phyloP scores from a whole-genome alignment of 2,113 vertebrate species.

The Clarias magur region DNA sequence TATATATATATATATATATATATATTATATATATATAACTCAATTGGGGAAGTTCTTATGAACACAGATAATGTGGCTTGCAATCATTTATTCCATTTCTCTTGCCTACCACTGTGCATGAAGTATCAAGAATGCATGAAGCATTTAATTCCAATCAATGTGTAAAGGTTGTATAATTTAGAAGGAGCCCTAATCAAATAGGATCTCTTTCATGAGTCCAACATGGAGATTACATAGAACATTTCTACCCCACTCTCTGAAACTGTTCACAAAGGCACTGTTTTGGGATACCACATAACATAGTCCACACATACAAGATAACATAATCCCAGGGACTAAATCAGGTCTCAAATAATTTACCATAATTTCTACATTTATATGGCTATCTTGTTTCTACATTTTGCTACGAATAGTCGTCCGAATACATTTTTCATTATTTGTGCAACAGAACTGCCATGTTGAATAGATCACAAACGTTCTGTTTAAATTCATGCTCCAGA shows the following conservation, averaged over 20 bases:
- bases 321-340: no score
- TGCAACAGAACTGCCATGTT: no score
- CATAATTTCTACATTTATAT: no score
- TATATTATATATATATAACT: background rate
- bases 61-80: no score
- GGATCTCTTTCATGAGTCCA: no score
- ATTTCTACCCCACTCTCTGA: background rate
- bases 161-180: background rate
- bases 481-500: background rate
- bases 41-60: background rate
- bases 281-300: background rate
- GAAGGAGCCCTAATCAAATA: background rate
- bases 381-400: no score
- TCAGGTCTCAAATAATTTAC: no score
- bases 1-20: background rate
- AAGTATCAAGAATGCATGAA: background rate
- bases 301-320: no score
- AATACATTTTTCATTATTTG: no score
- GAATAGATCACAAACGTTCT: background rate
- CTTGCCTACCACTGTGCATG: background rate
- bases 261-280: background rate
- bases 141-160: background rate
- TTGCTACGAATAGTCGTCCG: no score
- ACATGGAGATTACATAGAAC: no score
- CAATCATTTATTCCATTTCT: background rate